A percentile compares a stretch with the other conserved stretches of the same genome.
phyloP scores from a whole-genome alignment of 2,797 vertebrate species.

The Acanthornis magna region DNA sequence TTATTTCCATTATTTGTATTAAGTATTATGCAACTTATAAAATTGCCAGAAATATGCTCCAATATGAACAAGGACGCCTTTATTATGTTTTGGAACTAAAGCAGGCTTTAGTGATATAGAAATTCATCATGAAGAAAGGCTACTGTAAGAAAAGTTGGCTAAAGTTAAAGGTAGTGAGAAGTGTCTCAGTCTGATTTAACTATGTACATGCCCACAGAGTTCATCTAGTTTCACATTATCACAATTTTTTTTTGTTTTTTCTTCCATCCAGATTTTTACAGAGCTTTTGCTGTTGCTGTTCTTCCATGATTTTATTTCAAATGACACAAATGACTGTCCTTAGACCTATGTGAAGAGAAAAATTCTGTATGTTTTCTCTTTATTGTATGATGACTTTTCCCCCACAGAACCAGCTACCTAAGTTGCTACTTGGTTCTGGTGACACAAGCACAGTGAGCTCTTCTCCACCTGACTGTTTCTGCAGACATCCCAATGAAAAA shows the following conservation, averaged over 20 bases:
- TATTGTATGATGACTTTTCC: not conserved
- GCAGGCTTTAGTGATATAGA: conserved; percentile 30
- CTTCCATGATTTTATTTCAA: not conserved
- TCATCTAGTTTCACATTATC: not conserved
- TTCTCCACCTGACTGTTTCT: not conserved
- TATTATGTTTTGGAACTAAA: conserved; percentile 33
- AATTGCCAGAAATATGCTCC: conserved; percentile 39
- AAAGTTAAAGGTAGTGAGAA: not conserved
- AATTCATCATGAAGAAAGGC: conserved; percentile 51
- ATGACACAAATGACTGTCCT: not conserved
- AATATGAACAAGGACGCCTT: conserved; percentile 2
- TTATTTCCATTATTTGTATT: conserved; percentile 30
- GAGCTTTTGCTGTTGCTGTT: not conserved
- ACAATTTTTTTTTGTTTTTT: not conserved
- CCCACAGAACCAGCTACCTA: not conserved
- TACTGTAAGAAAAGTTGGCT: not conserved
- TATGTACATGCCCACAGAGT: not conserved
- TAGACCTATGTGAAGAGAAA: not conserved
- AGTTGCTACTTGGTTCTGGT: not conserved
- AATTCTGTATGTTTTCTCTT: not conserved
- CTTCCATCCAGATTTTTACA: not conserved
- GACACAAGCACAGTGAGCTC: not conserved
- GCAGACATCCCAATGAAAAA: not conserved
- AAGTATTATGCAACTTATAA: not conserved
- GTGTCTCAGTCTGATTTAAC: not conserved